These are phyloP conservation scores for Lepidurus apus DNA, from an alignment of 1,140 invertebrate species.

Conservation along the genomic window DNA sequence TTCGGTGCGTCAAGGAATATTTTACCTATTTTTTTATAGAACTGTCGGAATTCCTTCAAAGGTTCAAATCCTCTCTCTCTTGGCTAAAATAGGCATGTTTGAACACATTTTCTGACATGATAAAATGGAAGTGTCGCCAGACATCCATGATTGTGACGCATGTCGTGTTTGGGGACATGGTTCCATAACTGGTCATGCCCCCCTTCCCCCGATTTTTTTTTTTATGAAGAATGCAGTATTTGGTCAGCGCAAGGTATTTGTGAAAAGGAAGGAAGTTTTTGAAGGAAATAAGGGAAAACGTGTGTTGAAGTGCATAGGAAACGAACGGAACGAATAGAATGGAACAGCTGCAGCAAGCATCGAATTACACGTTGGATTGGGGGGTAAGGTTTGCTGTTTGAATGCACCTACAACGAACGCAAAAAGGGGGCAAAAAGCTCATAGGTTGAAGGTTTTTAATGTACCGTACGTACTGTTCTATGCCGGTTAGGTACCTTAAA, in stretches of 20 bases:
- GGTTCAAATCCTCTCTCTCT: no score
- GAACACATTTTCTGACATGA: not conserved
- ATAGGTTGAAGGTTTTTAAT: not conserved
- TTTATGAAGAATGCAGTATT: not conserved
- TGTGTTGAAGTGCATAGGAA: no score
- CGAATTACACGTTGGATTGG: conserved; percentile 10
- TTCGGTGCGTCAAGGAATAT: not conserved
- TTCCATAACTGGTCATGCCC: not conserved
- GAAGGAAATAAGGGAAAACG: no score
- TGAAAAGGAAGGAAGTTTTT: not conserved
- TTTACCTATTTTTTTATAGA: not conserved
- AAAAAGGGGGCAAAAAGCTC: not conserved
- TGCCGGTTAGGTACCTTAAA: no score
- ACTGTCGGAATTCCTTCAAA: not conserved
- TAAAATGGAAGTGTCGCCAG: not conserved
- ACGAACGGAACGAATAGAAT: not conserved
- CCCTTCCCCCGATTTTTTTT: no score
- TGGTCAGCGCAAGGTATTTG: not conserved
- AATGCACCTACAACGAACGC: not conserved
- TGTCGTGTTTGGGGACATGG: not conserved
- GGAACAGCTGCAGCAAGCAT: not conserved
- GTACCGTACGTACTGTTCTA: not conserved
- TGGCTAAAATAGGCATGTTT: not conserved
- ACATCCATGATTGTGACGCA: conserved; percentile 12
- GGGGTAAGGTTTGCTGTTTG: not conserved